Conservation (phyloP, 2,888 invertebrate species). For the Eucriotettix oculatus region DNA sequence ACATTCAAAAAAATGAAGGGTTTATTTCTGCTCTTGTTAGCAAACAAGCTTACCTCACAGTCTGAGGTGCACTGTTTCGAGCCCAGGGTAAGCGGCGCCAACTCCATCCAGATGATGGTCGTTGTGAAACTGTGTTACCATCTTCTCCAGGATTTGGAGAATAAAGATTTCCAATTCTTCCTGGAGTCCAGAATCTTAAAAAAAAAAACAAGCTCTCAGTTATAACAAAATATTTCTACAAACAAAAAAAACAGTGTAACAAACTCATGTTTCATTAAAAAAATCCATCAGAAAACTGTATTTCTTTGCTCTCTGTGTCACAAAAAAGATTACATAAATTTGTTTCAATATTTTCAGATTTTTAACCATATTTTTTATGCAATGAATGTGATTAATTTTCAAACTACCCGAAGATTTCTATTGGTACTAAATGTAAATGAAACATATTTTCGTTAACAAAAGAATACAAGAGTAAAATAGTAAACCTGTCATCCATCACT, state of each 20-base stretch:
- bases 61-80: constrained; percentile 13
- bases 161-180: constrained; percentile 62
- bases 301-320: background rate
- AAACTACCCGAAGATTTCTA: too few relatives aligned
- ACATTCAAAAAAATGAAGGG: too few relatives aligned
- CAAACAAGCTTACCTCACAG: background rate
- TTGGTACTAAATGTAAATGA: too few relatives aligned
- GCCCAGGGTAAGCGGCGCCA: constrained; percentile 29
- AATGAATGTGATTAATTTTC: too few relatives aligned
- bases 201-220: background rate
- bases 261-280: background rate
- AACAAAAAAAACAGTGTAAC: background rate
- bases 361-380: background rate
- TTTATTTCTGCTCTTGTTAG: too few relatives aligned
- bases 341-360: background rate
- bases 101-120: constrained; percentile 16
- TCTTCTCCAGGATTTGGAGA: constrained; percentile 62
- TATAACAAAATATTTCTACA: background rate
- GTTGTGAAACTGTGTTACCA: constrained; percentile 6
- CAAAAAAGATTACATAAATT: background rate
- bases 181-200: constrained; percentile 25
- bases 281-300: background rate
- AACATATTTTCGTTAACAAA: constrained; percentile 4
- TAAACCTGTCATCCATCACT: constrained; percentile 25
- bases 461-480: background rate